These are phyloP conservation scores for Sinopyrophorus schimmeli DNA, from an alignment of 2,888 invertebrate species.

Conservation along the genomic window DNA sequence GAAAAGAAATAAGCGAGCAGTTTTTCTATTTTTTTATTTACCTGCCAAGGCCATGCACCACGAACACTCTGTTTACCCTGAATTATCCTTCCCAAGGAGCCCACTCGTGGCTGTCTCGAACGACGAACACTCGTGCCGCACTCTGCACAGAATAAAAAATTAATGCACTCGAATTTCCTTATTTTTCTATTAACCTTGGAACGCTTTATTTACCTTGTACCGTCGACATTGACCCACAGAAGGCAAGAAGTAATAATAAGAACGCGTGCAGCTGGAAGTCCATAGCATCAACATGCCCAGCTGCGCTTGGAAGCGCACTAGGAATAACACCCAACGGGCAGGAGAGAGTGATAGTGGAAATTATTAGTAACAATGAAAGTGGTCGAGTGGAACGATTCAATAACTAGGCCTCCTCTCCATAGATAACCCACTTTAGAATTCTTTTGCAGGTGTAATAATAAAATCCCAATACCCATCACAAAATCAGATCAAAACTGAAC, in stretches of 20 bases:
- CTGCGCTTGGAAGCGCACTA: slow-evolving; percentile 31
- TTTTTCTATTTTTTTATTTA: slow-evolving; percentile 47
- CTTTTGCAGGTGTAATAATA: slow-evolving; percentile 21
- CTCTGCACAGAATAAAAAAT: slow-evolving; percentile 55
- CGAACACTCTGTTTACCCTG: slow-evolving; percentile 75
- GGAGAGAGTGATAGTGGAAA: slow-evolving; percentile 50
- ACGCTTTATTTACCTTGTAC: slow-evolving; percentile 44
- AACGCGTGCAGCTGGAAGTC: slow-evolving; percentile 42
- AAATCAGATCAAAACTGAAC: too few species aligned
- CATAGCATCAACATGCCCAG: slow-evolving; percentile 46
- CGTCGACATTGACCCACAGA: slow-evolving; percentile 48
- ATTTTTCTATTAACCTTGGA: background rate
- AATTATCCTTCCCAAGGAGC: slow-evolving; percentile 66
- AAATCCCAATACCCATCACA: background rate
- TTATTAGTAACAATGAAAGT: slow-evolving; percentile 51
- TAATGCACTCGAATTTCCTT: background rate
- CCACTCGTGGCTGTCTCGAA: slow-evolving; percentile 63
- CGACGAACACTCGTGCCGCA: slow-evolving; percentile 68
- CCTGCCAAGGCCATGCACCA: slow-evolving; percentile 88
- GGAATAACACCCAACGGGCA: slow-evolving; percentile 31
- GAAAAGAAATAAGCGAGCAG: too few species aligned
- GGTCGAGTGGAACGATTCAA: slow-evolving; percentile 38
- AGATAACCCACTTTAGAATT: slow-evolving; percentile 29
- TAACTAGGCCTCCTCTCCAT: slow-evolving; percentile 44
- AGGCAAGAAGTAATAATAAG: slow-evolving; percentile 42